Conservation (phyloP, 2,797 vertebrate genomes). For the Dallia pectoralis region DNA sequence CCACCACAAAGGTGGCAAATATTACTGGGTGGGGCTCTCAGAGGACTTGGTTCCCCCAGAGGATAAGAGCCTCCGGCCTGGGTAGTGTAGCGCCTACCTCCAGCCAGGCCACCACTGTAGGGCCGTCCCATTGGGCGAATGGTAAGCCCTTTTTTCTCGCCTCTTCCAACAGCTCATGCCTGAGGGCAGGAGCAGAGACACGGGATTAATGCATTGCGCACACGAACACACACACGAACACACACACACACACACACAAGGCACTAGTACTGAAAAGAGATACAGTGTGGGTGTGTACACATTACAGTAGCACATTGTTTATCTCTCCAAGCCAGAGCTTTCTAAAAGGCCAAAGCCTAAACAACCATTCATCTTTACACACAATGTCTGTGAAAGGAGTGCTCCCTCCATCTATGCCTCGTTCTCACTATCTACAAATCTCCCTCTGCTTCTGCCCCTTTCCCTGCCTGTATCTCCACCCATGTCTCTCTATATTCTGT, state of each 20-base stretch:
- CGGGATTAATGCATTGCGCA: slow-evolving; percentile 18
- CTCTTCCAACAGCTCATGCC: slow-evolving; percentile 96
- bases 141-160: slow-evolving; percentile 95
- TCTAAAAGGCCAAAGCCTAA: slow-evolving; percentile 41
- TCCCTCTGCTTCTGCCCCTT: background rate
- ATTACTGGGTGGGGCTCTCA: background rate
- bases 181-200: slow-evolving; percentile 64
- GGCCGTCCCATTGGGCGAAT: slow-evolving; percentile 97
- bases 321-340: slow-evolving; percentile 38
- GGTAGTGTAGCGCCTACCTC: slow-evolving; percentile 74
- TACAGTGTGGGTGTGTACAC: slow-evolving; percentile 9
- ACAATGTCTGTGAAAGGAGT: slow-evolving; percentile 7
- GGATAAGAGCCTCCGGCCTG: background rate
- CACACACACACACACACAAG: slow-evolving; percentile 11
- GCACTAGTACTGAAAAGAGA: slow-evolving; percentile 6
- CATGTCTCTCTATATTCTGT: background rate
- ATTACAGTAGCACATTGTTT: slow-evolving; percentile 23
- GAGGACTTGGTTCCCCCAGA: background rate
- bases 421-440: background rate
- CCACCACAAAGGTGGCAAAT: background rate
- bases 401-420: background rate
- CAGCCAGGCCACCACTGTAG: slow-evolving; percentile 94
- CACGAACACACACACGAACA: background rate
- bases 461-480: background rate
- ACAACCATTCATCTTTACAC: slow-evolving; percentile 34